Evolutionary conservation across 2,888 invertebrate genomes (phyloP).

Genomic region (Xanthorhoe spadicearia): DNA sequence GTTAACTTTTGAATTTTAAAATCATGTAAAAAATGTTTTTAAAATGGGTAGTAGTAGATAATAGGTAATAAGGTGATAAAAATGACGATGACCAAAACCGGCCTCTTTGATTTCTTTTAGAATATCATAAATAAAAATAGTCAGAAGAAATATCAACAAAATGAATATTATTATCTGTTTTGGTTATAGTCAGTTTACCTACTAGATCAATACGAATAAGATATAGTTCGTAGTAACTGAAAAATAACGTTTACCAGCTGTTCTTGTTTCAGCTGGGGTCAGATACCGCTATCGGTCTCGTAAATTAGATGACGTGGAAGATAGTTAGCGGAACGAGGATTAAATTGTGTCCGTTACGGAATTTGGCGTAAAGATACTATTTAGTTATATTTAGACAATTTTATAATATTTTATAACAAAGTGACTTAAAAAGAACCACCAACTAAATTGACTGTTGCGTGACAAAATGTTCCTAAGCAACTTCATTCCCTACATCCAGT

Average conservation of each 20-base stretch:
- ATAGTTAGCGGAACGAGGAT: conserved; percentile 41
- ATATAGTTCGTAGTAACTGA: too few relatives aligned
- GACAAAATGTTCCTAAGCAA: conserved; percentile 5
- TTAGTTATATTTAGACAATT: not conserved
- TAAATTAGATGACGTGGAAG: conserved; percentile 40
- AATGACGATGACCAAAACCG: too few relatives aligned
- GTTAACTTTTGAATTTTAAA: not conserved
- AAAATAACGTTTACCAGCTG: too few relatives aligned
- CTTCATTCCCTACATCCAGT: not conserved
- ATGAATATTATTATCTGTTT: too few relatives aligned
- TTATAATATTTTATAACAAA: not conserved
- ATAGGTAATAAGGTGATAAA: too few relatives aligned
- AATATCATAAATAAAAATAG: too few relatives aligned
- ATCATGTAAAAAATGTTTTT: too few relatives aligned
- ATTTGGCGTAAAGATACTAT: not conserved
- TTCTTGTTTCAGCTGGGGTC: not conserved
- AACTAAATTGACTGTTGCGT: not conserved
- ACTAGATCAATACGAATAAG: too few relatives aligned
- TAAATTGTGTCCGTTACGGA: conserved; percentile 30
- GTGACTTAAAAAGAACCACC: not conserved
- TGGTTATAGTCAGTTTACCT: too few relatives aligned
- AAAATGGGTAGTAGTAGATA: too few relatives aligned
- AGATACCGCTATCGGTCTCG: conserved; percentile 32
- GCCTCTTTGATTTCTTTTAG: too few relatives aligned
- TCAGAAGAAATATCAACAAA: too few relatives aligned